Evolutionary conservation across 1,140 invertebrate genomes (phyloP).

Genomic region (Orius insidiosus): DNA sequence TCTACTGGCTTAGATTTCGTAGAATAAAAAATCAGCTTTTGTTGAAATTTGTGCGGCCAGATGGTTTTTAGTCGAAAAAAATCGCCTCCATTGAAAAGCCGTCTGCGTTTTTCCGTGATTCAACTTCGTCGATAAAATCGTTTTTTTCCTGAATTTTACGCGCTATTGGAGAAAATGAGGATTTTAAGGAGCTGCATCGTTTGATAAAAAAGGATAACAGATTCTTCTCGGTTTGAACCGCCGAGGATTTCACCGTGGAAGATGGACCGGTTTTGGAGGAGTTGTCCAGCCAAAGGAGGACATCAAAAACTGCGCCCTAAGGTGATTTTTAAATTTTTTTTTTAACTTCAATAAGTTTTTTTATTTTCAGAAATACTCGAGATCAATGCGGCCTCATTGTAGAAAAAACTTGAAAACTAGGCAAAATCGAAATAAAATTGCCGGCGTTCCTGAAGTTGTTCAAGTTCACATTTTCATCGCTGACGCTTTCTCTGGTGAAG

Average conservation of each 20-base stretch:
- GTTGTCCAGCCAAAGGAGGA: conserved; percentile 34
- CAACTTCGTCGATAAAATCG: neutral
- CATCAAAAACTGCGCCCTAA: conserved; percentile 29
- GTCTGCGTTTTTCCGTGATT: neutral
- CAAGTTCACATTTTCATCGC: no score
- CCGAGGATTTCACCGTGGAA: conserved; percentile 33
- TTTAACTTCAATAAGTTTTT: no score
- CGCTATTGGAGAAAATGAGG: conserved; percentile 6
- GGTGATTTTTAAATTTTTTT: conserved; percentile 24
- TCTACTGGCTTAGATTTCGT: no score
- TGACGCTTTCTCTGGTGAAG: no score
- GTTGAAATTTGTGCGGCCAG: no score
- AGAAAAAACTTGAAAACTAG: no score
- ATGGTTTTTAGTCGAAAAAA: neutral
- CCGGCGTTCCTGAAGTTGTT: no score
- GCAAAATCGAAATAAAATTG: no score
- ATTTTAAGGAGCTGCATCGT: conserved; percentile 21
- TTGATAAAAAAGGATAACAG: conserved; percentile 27
- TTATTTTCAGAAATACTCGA: no score
- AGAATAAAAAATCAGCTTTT: no score
- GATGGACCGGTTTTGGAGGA: conserved; percentile 41
- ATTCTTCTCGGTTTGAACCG: conserved; percentile 37
- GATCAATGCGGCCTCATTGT: no score
- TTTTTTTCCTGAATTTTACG: neutral
- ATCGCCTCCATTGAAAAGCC: neutral